These are phyloP conservation scores for Ascidia mentula DNA, from an alignment of 23 tunicate species.

Conservation along the genomic window DNA sequence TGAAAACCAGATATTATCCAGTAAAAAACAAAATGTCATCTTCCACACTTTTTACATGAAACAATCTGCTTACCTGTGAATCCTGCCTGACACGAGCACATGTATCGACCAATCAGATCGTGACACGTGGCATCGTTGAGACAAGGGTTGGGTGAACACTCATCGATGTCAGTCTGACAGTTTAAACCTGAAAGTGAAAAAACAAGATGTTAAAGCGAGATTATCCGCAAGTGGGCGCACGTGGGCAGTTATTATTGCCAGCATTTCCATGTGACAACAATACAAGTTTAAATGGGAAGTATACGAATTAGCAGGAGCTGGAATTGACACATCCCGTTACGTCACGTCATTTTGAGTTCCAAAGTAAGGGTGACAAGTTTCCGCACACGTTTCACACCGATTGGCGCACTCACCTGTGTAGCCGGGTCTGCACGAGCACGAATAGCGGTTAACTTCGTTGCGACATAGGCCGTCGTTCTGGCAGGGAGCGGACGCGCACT, in stretches of 20 bases:
- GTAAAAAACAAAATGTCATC: no score
- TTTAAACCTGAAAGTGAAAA: conserved; percentile 33
- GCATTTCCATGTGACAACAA: no score
- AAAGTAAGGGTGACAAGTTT: background rate
- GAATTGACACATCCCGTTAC: no score
- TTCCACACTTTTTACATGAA: no score
- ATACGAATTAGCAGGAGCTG: no score
- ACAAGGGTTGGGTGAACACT: conserved; percentile 72
- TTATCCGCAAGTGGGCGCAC: no score
- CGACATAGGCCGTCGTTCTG: conserved; percentile 54
- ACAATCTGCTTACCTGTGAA: conserved; percentile 66
- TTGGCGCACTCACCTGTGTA: conserved; percentile 32
- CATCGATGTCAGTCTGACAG: conserved; percentile 77
- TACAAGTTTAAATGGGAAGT: no score
- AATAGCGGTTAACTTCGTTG: conserved; percentile 37
- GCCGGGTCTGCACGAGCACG: conserved; percentile 52
- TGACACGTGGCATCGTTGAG: conserved; percentile 68
- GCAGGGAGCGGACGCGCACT: conserved; percentile 84
- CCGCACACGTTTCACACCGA: background rate
- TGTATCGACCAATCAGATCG: conserved; percentile 54
- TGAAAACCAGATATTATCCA: no score
- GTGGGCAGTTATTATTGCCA: no score
- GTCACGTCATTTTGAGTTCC: no score
- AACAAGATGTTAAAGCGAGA: no score
- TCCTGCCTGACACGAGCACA: conserved; percentile 52